phyloP scores from a whole-genome alignment of 2,888 invertebrate genomes.

The Bimastos eiseni region DNA sequence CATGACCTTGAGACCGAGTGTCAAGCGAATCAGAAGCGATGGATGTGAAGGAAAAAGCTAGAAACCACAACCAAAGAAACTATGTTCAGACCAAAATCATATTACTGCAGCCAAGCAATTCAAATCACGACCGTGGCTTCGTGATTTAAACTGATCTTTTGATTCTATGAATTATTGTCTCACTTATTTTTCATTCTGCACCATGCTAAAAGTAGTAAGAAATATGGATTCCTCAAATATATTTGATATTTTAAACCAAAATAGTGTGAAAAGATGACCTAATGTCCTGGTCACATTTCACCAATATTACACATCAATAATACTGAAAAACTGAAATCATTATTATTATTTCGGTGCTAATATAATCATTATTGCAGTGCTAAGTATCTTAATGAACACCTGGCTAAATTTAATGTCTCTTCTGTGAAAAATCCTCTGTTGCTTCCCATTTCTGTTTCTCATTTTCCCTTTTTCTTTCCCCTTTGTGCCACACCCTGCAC shows the following conservation, averaged over 20 bases:
- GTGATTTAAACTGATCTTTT: not conserved
- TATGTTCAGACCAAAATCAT: not conserved
- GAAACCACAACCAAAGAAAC: not conserved
- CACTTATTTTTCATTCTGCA: no score
- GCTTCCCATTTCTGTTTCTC: no score
- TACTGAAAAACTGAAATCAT: no score
- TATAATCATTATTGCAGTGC: no score
- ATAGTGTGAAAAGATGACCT: not conserved
- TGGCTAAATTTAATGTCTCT: no score
- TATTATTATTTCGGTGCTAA: no score
- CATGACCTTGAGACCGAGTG: not conserved
- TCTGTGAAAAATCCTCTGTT: no score
- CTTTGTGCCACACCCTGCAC: no score
- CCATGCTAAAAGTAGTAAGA: not conserved
- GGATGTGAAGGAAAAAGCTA: conserved; percentile 15
- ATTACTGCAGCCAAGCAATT: not conserved
- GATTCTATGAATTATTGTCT: no score
- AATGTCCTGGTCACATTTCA: not conserved
- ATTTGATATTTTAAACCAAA: not conserved
- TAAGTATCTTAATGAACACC: no score
- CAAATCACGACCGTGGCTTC: not conserved
- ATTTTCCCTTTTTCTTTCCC: no score
- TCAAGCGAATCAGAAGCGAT: conserved; percentile 10
- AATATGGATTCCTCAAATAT: not conserved
- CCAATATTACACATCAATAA: no score